These are phyloP conservation scores for Dynastes tityus DNA, from an alignment of 2,888 invertebrate species.

Conservation along the genomic window DNA sequence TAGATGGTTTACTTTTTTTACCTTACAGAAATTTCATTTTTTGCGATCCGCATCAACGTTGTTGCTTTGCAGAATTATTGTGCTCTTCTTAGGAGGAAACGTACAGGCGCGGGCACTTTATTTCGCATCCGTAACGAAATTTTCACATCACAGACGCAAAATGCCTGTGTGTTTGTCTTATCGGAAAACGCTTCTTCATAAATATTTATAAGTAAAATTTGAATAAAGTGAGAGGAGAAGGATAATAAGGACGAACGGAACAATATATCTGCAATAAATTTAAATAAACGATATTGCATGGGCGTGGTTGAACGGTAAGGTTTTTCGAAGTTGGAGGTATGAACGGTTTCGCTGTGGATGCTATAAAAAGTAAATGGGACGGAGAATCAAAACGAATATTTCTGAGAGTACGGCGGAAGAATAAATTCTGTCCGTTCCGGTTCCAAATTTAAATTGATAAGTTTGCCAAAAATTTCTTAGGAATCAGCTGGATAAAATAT, in stretches of 20 bases:
- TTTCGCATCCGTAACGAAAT: slow-evolving; percentile 31
- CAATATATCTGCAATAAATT: slow-evolving; percentile 27
- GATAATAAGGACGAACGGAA: neutral
- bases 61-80: neutral
- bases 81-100: neutral
- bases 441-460: too few species aligned
- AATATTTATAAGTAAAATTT: slow-evolving; percentile 43
- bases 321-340: too few species aligned
- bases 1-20: slow-evolving; percentile 12
- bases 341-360: too few species aligned
- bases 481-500: too few species aligned
- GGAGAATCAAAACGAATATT: too few species aligned
- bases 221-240: slow-evolving; percentile 18
- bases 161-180: slow-evolving; percentile 27
- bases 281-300: slow-evolving; percentile 22
- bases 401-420: too few species aligned
- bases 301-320: neutral
- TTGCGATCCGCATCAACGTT: neutral
- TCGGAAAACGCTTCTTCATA: slow-evolving; percentile 25
- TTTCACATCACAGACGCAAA: slow-evolving; percentile 16
- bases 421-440: too few species aligned
- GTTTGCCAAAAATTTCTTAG: too few species aligned
- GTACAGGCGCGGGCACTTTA: slow-evolving; percentile 8
- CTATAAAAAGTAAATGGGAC: too few species aligned
- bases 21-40: slow-evolving; percentile 10